Conservation (phyloP, 2,113 vertebrate genomes). For the Lutjanus erythropterus region DNA sequence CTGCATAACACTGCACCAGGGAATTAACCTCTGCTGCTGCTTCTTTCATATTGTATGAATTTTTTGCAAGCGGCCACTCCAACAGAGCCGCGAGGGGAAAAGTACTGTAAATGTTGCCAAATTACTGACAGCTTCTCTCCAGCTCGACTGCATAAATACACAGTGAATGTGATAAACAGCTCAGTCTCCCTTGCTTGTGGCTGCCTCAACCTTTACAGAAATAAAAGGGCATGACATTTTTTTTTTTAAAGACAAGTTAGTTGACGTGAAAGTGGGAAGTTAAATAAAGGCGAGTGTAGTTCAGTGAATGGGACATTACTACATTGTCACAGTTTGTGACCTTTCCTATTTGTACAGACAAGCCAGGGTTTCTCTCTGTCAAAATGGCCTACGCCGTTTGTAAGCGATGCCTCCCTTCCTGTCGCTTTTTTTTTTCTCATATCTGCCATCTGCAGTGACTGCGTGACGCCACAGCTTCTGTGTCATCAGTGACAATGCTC, state of each 20-base stretch:
- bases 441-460: conserved; percentile 78
- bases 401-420: conserved; percentile 62
- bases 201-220: conserved; percentile 67
- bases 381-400: conserved; percentile 53
- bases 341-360: conserved; percentile 76
- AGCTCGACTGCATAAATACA: conserved; percentile 42
- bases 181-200: conserved; percentile 49
- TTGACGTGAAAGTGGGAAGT: conserved; percentile 54
- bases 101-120: conserved; percentile 58
- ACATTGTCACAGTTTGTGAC: conserved; percentile 70
- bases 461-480: conserved; percentile 72
- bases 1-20: conserved; percentile 53
- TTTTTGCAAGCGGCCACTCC: conserved; percentile 45
- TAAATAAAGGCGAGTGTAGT: conserved; percentile 66
- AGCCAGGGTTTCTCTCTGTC: conserved; percentile 58
- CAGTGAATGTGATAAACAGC: conserved; percentile 59
- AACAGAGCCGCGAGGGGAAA: conserved; percentile 23
- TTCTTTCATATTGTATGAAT: conserved; percentile 54
- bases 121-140: conserved; percentile 63
- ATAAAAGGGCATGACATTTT: conserved; percentile 69
- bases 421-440: conserved; percentile 14
- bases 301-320: conserved; percentile 67
- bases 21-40: conserved; percentile 64
- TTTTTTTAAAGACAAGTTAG: conserved; percentile 61
- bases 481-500: conserved; percentile 70